Evolutionary conservation across 2,797 vertebrate genomes (phyloP).

Genomic region (Megaceryle alcyon): DNA sequence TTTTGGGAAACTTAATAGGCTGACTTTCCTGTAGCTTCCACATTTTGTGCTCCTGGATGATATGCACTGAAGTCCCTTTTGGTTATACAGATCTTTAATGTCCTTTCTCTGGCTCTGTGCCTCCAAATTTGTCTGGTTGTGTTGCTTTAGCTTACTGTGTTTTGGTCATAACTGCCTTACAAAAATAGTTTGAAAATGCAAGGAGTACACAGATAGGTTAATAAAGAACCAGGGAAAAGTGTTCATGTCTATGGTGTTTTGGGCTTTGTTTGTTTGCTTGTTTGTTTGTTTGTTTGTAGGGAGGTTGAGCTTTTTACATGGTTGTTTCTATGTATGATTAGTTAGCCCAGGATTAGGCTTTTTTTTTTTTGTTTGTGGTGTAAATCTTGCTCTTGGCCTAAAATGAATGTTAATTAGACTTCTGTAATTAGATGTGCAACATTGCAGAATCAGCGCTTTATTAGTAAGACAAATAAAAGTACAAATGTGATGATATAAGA

Average conservation of each 20-base stretch:
- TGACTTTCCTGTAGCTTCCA: background rate
- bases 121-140: background rate
- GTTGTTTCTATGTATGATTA: background rate
- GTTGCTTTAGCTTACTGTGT: background rate
- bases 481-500: background rate
- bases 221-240: background rate
- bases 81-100: background rate
- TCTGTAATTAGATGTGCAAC: accelerated
- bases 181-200: background rate
- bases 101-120: background rate
- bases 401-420: background rate
- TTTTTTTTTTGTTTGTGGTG: background rate
- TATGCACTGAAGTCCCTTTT: background rate
- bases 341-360: background rate
- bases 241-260: background rate
- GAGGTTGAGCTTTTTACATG: background rate
- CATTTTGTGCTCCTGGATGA: background rate
- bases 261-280: background rate
- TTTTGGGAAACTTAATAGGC: background rate
- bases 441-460: background rate
- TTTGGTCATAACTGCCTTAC: background rate
- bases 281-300: background rate
- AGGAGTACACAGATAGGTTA: background rate
- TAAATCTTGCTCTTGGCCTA: background rate
- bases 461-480: background rate